Percentiles rank a stretch among this genome's conserved stretches.
Conservation (phyloP, 1,140 invertebrate genomes). For the Mizuhopecten yessoensis region DNA sequence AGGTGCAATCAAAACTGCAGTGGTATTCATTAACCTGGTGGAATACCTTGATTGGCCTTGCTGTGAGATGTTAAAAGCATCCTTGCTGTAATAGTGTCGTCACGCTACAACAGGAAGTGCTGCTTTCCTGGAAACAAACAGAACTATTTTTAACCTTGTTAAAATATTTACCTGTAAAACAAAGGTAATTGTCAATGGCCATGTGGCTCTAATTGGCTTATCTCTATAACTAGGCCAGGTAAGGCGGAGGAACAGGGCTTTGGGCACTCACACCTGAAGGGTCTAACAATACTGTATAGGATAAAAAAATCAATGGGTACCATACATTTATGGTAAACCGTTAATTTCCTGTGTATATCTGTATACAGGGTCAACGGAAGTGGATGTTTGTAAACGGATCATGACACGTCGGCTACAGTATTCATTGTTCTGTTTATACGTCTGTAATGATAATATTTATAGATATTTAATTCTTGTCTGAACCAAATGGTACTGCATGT, state of each 20-base stretch:
- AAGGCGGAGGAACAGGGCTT: not conserved
- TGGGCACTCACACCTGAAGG: not conserved
- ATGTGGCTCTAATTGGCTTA: not conserved
- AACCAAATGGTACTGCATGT: not conserved
- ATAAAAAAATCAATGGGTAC: slow-evolving; percentile 7
- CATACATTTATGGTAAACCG: not conserved
- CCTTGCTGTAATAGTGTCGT: too few species aligned
- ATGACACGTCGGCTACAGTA: not conserved
- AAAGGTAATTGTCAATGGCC: not conserved
- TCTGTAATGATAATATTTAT: not conserved
- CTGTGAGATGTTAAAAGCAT: not conserved
- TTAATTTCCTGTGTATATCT: slow-evolving; percentile 5
- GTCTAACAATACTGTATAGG: not conserved
- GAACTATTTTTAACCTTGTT: not conserved
- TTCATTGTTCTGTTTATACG: not conserved
- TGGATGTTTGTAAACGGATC: not conserved
- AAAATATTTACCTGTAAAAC: slow-evolving; percentile 36
- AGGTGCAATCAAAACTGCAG: not conserved
- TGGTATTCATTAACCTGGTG: not conserved
- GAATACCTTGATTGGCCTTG: not conserved
- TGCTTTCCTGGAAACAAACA: not conserved
- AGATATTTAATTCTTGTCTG: not conserved
- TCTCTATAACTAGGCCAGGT: not conserved
- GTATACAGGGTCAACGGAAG: not conserved
- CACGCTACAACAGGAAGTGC: not conserved